Percentiles rank a stretch among this genome's conserved stretches.
These are phyloP conservation scores for Micromussa lordhowensis DNA, from an alignment of 92 coral and sea anemone genomes.

Conservation along the genomic window DNA sequence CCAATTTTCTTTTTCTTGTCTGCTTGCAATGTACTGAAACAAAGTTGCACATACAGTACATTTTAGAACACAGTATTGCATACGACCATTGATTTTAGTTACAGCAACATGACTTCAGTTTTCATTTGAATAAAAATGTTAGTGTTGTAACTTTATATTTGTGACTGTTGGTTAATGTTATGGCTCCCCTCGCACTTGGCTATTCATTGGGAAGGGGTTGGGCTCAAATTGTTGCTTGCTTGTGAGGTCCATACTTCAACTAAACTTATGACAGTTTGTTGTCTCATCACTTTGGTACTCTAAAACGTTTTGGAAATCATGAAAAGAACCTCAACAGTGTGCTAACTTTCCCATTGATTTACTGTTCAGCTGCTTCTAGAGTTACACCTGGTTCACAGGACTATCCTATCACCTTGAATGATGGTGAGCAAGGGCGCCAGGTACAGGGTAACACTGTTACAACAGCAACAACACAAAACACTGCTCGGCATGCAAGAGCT, in stretches of 20 bases:
- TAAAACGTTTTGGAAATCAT: not conserved
- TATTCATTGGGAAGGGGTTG: not conserved
- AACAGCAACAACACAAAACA: slow-evolving; percentile 11
- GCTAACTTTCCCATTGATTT: slow-evolving; percentile 34
- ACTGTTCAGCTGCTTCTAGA: slow-evolving; percentile 48
- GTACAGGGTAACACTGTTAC: not conserved
- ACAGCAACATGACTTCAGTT: not conserved
- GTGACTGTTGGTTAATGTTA: not conserved
- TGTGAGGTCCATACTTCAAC: not conserved
- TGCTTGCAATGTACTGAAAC: slow-evolving; percentile 1
- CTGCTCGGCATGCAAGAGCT: slow-evolving; percentile 5
- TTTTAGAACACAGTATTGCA: too few species aligned
- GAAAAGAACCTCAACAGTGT: not conserved
- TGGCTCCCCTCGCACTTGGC: not conserved
- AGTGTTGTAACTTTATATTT: not conserved
- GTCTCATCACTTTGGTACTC: not conserved
- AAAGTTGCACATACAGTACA: not conserved
- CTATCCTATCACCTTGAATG: slow-evolving; percentile 30
- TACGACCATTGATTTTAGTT: too few species aligned
- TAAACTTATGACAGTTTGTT: not conserved
- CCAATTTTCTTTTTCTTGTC: not conserved
- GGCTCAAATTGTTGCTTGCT: not conserved
- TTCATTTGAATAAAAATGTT: not conserved
- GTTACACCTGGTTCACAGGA: slow-evolving; percentile 31
- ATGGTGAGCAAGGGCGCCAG: not conserved